phyloP scores from a whole-genome alignment of 2,797 vertebrate genomes.

The Cyclura pinguis region DNA sequence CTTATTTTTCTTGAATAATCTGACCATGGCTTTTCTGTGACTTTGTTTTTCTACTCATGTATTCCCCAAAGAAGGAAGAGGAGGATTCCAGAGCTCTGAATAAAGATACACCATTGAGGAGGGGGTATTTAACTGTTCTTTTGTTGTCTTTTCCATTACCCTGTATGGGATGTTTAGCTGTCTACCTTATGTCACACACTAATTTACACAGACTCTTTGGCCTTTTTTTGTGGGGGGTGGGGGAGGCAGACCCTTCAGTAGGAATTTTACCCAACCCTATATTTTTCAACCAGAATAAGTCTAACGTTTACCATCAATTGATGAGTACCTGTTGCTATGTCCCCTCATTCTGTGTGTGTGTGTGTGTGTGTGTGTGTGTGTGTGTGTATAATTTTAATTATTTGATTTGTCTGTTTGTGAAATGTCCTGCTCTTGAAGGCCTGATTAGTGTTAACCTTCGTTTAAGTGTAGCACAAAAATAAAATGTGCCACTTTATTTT shows the following conservation, averaged over 20 bases:
- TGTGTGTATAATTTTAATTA: too few species aligned
- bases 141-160: constrained; percentile 31
- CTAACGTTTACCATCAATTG: neutral
- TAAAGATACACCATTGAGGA: constrained; percentile 62
- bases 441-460: too few species aligned
- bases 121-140: constrained; percentile 52
- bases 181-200: constrained; percentile 10
- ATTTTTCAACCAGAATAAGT: neutral
- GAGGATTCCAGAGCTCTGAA: constrained; percentile 66
- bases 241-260: too few species aligned
- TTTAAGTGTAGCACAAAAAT: too few species aligned
- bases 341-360: too few species aligned
- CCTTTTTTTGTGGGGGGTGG: neutral
- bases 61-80: constrained; percentile 74
- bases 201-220: constrained; percentile 11
- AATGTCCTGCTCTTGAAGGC: too few species aligned
- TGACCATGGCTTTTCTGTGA: constrained; percentile 58
- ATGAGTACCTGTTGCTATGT: too few species aligned
- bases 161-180: constrained; percentile 29
- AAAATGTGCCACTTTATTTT: too few species aligned
- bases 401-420: too few species aligned
- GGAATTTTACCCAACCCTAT: neutral
- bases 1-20: constrained; percentile 72
- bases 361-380: too few species aligned
- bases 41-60: constrained; percentile 66